These are phyloP conservation scores for Theristicus caerulescens DNA, from an alignment of 2,113 vertebrate species.

Conservation along the genomic window DNA sequence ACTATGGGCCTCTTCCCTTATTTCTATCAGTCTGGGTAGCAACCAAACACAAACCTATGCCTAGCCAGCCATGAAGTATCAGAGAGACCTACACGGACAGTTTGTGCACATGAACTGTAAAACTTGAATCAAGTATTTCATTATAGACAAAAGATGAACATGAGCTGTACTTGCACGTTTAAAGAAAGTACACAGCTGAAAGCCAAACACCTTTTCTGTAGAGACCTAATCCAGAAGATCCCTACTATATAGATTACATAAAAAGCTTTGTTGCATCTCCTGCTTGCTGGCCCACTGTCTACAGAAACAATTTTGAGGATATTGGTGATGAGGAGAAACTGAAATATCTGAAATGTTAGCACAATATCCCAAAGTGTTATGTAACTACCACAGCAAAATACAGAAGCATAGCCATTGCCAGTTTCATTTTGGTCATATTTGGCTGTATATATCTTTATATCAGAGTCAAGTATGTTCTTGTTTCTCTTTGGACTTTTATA, in stretches of 20 bases:
- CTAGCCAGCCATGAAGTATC: not conserved
- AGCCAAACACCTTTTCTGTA: not conserved
- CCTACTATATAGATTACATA: not conserved
- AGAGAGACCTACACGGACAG: accelerated
- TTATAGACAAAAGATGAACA: not conserved
- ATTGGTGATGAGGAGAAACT: constrained; percentile 20
- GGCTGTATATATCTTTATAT: not conserved
- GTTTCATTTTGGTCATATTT: constrained; percentile 5
- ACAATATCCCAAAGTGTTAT: not conserved
- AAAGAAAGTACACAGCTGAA: not conserved
- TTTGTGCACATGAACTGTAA: not conserved
- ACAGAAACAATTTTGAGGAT: not conserved
- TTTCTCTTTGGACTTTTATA: not conserved
- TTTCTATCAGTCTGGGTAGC: not conserved
- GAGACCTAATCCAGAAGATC: not conserved
- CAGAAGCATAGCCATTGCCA: not conserved
- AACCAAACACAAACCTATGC: not conserved
- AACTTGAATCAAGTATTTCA: not conserved
- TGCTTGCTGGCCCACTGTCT: not conserved
- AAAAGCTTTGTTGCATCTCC: not conserved
- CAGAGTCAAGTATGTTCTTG: not conserved
- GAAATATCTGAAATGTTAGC: constrained; percentile 30
- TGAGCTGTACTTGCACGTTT: not conserved
- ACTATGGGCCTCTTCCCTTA: not conserved
- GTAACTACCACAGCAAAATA: not conserved